A percentile compares a stretch with the other conserved stretches of the same genome.
These are phyloP conservation scores for Tholera decimalis DNA, from an alignment of 2,888 invertebrate genomes.

Conservation along the genomic window DNA sequence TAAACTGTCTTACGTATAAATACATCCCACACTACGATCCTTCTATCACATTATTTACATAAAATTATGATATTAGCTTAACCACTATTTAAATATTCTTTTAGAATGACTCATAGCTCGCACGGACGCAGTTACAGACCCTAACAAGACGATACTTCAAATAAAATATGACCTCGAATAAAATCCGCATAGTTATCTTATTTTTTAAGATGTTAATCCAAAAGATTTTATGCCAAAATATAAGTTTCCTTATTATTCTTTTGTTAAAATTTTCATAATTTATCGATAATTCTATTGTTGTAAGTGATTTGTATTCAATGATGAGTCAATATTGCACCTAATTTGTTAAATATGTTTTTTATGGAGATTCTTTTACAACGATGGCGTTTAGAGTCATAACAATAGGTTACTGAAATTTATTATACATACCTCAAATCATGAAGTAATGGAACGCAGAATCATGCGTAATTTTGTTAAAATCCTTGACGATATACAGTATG, in stretches of 20 bases:
- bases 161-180: constrained; percentile 54
- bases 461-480: no score
- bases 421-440: no score
- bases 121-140: constrained; percentile 28
- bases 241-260: constrained; percentile 27
- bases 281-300: constrained; percentile 26
- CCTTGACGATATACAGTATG: no score
- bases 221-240: constrained; percentile 49
- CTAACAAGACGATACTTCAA: constrained; percentile 38
- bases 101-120: constrained; percentile 28
- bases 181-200: constrained; percentile 43
- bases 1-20: not conserved
- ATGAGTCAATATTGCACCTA: constrained; percentile 34
- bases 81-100: constrained; percentile 29
- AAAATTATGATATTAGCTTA: constrained; percentile 4
- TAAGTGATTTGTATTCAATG: constrained; percentile 35
- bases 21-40: not conserved
- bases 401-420: not conserved
- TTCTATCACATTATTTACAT: constrained; percentile 12
- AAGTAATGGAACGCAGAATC: no score
- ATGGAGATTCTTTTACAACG: not conserved
- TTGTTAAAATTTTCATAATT: constrained; percentile 24
- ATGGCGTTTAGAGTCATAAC: constrained; percentile 2
- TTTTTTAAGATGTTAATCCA: constrained; percentile 59
- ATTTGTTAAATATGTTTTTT: constrained; percentile 33